These are phyloP conservation scores for Oncorhynchus nerka DNA, from an alignment of 2,113 vertebrate species.

Conservation along the genomic window DNA sequence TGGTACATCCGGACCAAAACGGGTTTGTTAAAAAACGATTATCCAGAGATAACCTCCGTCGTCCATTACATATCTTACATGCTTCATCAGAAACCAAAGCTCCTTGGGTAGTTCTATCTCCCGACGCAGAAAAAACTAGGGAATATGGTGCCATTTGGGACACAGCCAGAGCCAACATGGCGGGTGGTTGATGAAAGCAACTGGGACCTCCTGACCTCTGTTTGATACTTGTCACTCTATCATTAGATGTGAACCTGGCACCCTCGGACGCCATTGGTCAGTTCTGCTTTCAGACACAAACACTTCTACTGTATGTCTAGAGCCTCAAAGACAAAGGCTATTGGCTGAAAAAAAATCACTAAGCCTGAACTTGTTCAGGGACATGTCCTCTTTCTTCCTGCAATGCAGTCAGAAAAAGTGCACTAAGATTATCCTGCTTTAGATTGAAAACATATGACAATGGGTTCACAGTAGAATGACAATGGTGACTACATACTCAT, in stretches of 20 bases:
- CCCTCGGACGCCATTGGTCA: constrained; percentile 4
- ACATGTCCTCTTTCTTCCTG: constrained; percentile 36
- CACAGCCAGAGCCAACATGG: constrained; percentile 39
- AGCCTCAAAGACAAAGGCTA: constrained; percentile 54
- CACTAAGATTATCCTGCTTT: not conserved
- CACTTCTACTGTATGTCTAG: not conserved
- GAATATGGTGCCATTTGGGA: too few relatives aligned
- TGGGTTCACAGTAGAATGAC: constrained; percentile 16
- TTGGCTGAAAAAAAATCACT: constrained; percentile 38
- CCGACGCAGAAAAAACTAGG: too few relatives aligned
- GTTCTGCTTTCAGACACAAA: not conserved
- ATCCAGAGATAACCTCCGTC: too few relatives aligned
- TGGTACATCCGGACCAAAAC: too few relatives aligned
- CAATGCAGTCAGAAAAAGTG: constrained; percentile 19
- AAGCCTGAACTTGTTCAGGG: constrained; percentile 51
- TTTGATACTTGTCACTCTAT: constrained; percentile 56
- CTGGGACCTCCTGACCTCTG: constrained; percentile 50
- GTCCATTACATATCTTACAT: too few relatives aligned
- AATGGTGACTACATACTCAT: constrained; percentile 23
- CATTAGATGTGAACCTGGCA: constrained; percentile 43
- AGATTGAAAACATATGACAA: constrained; percentile 12
- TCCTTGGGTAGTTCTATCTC: too few relatives aligned
- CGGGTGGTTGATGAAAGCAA: constrained; percentile 55
- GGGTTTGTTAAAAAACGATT: too few relatives aligned
- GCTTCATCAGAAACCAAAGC: too few relatives aligned